These are phyloP conservation scores for Paradoxurus hermaphroditus DNA, from an alignment of 2,113 vertebrate species.

Conservation along the genomic window DNA sequence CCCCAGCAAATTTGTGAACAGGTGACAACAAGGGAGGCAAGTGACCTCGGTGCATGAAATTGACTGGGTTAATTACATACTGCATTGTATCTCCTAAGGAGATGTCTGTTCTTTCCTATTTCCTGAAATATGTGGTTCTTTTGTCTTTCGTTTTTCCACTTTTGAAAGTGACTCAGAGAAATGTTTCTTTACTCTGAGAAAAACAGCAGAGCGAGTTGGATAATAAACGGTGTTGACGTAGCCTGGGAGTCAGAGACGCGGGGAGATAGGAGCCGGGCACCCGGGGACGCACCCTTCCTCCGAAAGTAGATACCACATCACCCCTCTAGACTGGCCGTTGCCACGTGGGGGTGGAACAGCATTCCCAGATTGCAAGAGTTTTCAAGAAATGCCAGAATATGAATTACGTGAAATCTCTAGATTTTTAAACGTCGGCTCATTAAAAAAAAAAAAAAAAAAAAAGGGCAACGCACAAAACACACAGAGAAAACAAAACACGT, in stretches of 20 bases:
- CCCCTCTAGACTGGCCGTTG: not conserved
- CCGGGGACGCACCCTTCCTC: not conserved
- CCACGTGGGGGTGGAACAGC: not conserved
- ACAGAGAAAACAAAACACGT: slow-evolving; percentile 45
- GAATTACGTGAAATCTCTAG: slow-evolving; percentile 39
- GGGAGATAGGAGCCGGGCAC: not conserved
- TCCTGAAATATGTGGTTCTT: not conserved
- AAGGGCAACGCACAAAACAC: not conserved
- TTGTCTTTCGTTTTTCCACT: not conserved
- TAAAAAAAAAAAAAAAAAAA: not conserved
- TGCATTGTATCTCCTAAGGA: not conserved
- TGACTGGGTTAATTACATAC: not conserved
- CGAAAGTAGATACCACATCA: rapidly evolving
- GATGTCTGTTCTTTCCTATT: not conserved
- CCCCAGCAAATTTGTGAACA: not conserved
- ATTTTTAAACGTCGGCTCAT: slow-evolving; percentile 58
- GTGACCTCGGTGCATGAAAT: not conserved
- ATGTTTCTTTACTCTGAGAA: not conserved
- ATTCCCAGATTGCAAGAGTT: slow-evolving; percentile 53
- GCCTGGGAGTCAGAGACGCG: not conserved
- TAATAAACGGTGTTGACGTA: not conserved
- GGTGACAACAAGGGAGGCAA: not conserved
- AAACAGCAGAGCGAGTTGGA: not conserved
- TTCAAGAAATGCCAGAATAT: slow-evolving; percentile 50
- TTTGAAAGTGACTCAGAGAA: not conserved